Base-by-base conservation (phyloP, 2,113 vertebrate genomes). In the Hystrix cristata region DNA sequence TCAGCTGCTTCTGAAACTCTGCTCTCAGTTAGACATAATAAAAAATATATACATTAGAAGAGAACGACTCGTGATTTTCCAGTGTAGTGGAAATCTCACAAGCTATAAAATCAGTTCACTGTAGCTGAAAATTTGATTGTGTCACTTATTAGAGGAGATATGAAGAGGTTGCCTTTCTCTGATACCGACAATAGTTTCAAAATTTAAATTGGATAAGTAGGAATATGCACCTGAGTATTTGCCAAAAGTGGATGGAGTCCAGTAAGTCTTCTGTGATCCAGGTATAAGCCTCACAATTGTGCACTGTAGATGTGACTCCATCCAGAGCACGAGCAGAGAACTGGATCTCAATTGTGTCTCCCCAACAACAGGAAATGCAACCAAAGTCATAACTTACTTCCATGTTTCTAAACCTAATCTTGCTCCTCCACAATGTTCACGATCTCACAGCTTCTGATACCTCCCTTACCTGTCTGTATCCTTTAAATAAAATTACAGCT, bases 1-100 rank as follows among this genome's bases (percentile, higher is more conserved):
- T 87, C 69, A 82, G 59, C 48, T 81, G 59, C 76, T 95, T 97
- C 90, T 97, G 67, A 90, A 96, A 85, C 43, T 90, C 64, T 94
- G 71, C 18, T 97, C 16, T 3, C 67, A 51, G 74, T 87, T 91
- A 92, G 38, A 91, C 15, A 27, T 96, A 90, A 92, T 91, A 89
- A 93, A 80, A 87, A 96, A 13, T 57, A 96, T 57, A 96, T 48
- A 64, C 27, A 76, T 90, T 48, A 87, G 46, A 31, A 87, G 76
- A 43, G n/a, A 64, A 87, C 90, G 59, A 51, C 43, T 81, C 71
- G 38, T 87, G 46, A 79, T 19, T 85, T 95, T 43, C 57, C 85
- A 4, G 8, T 59, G 12, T 34, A 55, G 85, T 90, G n/a, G 71
- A 87, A 95, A 81, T 76, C 74, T 43, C 19, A 51, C 10, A 51